phyloP scores from a whole-genome alignment of 2,888 invertebrate genomes.

The Stegana nigrithorax region DNA sequence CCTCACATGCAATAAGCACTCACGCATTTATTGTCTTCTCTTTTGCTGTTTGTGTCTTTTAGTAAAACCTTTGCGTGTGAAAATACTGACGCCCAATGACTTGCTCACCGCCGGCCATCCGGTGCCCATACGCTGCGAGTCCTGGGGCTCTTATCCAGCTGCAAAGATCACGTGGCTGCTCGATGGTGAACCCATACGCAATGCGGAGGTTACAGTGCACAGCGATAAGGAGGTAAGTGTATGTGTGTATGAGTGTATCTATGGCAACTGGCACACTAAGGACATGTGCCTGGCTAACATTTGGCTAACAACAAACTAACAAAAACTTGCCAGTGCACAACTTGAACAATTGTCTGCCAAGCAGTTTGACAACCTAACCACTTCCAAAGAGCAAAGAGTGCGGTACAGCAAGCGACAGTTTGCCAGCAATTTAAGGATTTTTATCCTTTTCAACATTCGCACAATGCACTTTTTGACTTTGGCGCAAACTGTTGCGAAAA shows the following conservation, averaged over 20 bases:
- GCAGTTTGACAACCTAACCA: neutral
- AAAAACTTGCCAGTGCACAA: neutral
- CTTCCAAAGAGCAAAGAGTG: too few species aligned
- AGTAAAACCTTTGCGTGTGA: constrained; percentile 85
- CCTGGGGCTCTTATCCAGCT: constrained; percentile 85
- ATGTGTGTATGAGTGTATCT: too few species aligned
- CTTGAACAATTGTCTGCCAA: neutral
- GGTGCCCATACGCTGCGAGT: constrained; percentile 81
- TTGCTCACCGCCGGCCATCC: constrained; percentile 80
- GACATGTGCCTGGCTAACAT: too few species aligned
- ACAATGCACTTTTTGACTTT: too few species aligned
- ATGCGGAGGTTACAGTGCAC: constrained; percentile 74
- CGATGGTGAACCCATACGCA: constrained; percentile 76
- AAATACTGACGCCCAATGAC: constrained; percentile 79
- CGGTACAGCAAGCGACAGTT: too few species aligned
- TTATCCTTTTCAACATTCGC: too few species aligned
- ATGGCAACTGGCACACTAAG: too few species aligned
- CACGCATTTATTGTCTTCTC: neutral
- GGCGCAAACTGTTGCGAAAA: too few species aligned
- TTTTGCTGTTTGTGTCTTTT: constrained; percentile 50
- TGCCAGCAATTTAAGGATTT: too few species aligned
- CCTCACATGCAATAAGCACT: neutral
- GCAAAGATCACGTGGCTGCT: constrained; percentile 86
- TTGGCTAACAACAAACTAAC: too few species aligned
- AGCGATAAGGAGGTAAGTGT: constrained; percentile 67